These are phyloP conservation scores for Sinhomidia bicolor DNA, from an alignment of 2,888 invertebrate species.

Conservation along the genomic window DNA sequence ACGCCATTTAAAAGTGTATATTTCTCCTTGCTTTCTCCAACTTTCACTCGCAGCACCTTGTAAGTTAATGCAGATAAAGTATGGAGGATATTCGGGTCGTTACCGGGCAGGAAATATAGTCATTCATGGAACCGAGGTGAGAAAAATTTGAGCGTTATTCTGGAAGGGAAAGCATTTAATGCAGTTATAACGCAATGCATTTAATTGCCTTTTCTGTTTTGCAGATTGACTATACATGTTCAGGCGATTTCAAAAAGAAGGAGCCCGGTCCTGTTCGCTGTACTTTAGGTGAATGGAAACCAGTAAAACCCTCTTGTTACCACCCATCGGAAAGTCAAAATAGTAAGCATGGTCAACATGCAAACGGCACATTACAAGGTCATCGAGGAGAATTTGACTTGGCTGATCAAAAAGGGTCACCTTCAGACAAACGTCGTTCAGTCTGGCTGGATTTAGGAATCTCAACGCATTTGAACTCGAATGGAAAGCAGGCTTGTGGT, in stretches of 20 bases:
- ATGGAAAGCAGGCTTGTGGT: constrained; percentile 83
- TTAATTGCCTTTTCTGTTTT: background rate
- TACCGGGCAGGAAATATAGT: constrained; percentile 91
- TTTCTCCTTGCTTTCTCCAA: constrained; percentile 3
- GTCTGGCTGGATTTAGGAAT: constrained; percentile 65
- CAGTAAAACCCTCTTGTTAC: constrained; percentile 87
- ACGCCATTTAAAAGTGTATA: no score
- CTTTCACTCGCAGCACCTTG: constrained; percentile 85
- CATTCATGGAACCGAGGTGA: constrained; percentile 89
- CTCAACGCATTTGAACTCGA: constrained; percentile 27
- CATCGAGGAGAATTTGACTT: background rate
- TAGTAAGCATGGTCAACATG: background rate
- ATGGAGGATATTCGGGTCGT: constrained; percentile 89
- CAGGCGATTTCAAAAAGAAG: constrained; percentile 77
- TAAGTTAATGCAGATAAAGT: constrained; percentile 86
- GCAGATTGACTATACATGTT: constrained; percentile 79
- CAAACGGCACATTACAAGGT: background rate
- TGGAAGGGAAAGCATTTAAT: no score
- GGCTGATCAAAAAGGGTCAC: constrained; percentile 49
- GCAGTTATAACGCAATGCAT: no score
- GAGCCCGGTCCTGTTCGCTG: constrained; percentile 83
- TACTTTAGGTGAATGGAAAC: constrained; percentile 91
- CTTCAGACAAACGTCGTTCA: constrained; percentile 47
- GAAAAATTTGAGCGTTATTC: background rate
- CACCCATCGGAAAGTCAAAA: constrained; percentile 72